Evolutionary conservation across 2,113 vertebrate genomes (phyloP).

Genomic region (Thermophis baileyi): DNA sequence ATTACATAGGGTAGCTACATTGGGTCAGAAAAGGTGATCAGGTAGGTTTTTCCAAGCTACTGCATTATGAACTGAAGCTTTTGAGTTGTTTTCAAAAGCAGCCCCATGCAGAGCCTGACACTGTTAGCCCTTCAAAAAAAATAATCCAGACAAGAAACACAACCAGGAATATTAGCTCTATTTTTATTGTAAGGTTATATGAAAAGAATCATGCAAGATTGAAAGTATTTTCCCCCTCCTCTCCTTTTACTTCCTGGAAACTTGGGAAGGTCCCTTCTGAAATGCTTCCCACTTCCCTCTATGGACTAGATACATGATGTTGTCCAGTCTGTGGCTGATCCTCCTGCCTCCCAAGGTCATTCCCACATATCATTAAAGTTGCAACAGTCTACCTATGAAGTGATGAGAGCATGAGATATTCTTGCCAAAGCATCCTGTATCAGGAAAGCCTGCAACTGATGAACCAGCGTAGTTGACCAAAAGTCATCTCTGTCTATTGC

Average conservation of each 20-base stretch:
- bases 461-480: not conserved
- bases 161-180: not conserved
- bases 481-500: not conserved
- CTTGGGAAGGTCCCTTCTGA: not conserved
- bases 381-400: not conserved
- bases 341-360: not conserved
- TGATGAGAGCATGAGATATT: not conserved
- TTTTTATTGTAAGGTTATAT: not conserved
- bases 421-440: not conserved
- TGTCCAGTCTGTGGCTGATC: not conserved
- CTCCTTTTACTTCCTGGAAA: not conserved
- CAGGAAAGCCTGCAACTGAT: not conserved
- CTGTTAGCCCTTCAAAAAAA: not conserved
- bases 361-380: not conserved
- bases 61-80: not conserved
- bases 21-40: not conserved
- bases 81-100: not conserved
- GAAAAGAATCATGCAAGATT: not conserved
- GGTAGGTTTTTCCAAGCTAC: not conserved
- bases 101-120: not conserved
- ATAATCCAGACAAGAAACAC: not conserved
- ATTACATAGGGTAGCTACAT: not conserved
- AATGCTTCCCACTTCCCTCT: not conserved
- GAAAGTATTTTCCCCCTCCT: not conserved
- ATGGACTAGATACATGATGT: not conserved